phyloP scores from a whole-genome alignment of 92 coral and sea anemone species.

The Zoanthus sociatus region DNA sequence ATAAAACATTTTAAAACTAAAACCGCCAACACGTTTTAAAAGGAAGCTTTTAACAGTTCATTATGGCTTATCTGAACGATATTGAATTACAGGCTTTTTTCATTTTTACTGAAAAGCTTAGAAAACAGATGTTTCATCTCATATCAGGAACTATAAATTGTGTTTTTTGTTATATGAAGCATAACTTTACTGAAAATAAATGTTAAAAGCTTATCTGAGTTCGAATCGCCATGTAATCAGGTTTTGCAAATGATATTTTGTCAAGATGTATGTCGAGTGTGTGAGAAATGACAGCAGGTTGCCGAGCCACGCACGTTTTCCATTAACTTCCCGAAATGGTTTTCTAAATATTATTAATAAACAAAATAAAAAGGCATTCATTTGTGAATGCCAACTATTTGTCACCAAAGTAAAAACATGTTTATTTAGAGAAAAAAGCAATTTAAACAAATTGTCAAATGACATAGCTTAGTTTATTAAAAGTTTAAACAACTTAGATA shows the following conservation, averaged over 20 bases:
- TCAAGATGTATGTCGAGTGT: background rate
- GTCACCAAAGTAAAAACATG: background rate
- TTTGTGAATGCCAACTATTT: background rate
- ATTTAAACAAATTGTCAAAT: background rate
- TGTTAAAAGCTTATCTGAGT: background rate
- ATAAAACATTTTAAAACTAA: background rate
- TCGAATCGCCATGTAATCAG: background rate
- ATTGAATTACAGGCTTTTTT: constrained; percentile 7
- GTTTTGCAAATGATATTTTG: no score
- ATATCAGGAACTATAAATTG: background rate
- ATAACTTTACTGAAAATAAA: background rate
- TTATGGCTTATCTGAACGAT: background rate
- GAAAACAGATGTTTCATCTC: background rate
- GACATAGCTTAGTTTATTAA: background rate
- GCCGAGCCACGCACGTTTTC: constrained; percentile 26
- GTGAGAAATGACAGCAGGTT: background rate
- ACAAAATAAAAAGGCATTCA: background rate
- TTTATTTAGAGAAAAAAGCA: background rate
- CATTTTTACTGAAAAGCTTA: background rate
- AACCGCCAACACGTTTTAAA: background rate
- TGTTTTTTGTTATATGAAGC: background rate
- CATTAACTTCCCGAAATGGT: background rate
- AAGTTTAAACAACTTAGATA: background rate
- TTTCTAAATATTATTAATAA: background rate
- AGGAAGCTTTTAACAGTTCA: constrained; percentile 5